Evolutionary conservation across 2,797 vertebrate genomes (phyloP).

Genomic region (Manis crassicaudata): DNA sequence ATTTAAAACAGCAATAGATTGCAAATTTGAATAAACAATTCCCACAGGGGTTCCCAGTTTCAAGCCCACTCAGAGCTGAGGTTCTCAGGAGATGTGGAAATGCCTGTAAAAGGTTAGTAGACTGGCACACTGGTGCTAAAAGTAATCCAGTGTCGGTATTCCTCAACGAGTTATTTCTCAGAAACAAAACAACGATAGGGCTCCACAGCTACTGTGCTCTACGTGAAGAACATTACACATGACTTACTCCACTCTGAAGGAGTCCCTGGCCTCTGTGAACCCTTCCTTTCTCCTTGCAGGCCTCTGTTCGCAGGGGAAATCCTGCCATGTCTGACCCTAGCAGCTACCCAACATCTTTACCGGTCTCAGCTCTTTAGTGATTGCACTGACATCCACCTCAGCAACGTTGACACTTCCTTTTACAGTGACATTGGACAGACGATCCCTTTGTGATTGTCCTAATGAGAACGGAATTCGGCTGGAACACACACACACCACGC

Average conservation of each 20-base stretch:
- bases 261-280: neutral
- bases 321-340: neutral
- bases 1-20: neutral
- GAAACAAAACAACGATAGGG: neutral
- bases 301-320: neutral
- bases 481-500: neutral
- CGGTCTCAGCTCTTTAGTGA: neutral
- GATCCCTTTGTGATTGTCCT: neutral
- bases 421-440: neutral
- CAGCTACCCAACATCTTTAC: neutral
- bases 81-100: neutral
- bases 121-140: neutral
- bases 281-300: neutral
- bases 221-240: neutral
- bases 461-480: constrained; percentile 3
- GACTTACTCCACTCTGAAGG: neutral
- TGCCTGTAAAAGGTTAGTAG: neutral
- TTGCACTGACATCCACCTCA: neutral
- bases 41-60: neutral
- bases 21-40: neutral
- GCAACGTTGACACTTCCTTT: neutral
- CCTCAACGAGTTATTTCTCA: neutral
- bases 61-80: neutral
- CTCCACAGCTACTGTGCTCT: neutral
- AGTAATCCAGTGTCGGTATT: neutral